Conservation (phyloP, 2,113 vertebrate genomes). For the Recurvirostra avosetta region DNA sequence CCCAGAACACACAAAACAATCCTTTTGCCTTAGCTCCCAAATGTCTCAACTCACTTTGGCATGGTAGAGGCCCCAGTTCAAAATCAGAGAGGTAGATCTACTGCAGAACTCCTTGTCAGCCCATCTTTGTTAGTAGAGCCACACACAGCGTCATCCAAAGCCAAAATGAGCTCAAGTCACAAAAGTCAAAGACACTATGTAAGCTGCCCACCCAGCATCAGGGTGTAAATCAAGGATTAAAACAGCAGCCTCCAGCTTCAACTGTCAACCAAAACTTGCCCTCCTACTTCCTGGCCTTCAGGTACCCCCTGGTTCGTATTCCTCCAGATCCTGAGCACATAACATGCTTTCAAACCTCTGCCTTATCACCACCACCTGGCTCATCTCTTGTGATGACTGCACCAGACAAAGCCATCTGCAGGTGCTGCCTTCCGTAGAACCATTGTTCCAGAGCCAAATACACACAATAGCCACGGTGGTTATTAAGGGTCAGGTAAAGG, state of each 20-base stretch:
- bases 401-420: not conserved
- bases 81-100: not conserved
- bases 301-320: not conserved
- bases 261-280: not conserved
- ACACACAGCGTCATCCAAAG: not conserved
- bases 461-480: not conserved
- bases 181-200: accelerated
- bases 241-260: not conserved
- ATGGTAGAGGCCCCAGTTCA: not conserved
- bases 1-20: not conserved
- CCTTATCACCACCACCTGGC: no score
- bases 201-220: not conserved
- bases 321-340: not conserved
- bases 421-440: not conserved
- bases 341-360: accelerated
- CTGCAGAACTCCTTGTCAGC: not conserved
- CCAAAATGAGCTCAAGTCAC: not conserved
- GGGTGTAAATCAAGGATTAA: accelerated
- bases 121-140: accelerated
- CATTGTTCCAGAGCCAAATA: not conserved
- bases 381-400: not conserved
- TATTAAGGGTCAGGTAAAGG: not conserved
- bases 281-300: not conserved
- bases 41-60: no score
- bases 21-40: not conserved